A percentile compares a stretch with the other conserved stretches of the same genome.
These are phyloP conservation scores for Engystomops pustulosus DNA, from an alignment of 2,113 vertebrate species.

Conservation along the genomic window DNA sequence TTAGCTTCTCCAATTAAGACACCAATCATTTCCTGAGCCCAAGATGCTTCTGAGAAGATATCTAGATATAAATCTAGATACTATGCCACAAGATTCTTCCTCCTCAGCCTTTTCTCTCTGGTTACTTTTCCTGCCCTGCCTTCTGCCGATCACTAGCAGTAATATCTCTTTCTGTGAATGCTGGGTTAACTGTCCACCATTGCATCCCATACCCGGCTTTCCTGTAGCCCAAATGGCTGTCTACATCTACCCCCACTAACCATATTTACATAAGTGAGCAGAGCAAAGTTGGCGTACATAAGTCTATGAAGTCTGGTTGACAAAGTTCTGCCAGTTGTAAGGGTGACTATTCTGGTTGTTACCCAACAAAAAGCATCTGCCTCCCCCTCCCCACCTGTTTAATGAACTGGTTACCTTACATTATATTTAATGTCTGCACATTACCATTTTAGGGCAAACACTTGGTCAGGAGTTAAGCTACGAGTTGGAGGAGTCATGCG, in stretches of 20 bases:
- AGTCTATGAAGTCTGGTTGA: not conserved
- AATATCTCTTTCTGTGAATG: not conserved
- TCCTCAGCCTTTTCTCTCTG: not conserved
- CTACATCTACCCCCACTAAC: too few species aligned
- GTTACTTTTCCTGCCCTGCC: not conserved
- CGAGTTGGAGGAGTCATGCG: not conserved
- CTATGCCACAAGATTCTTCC: not conserved
- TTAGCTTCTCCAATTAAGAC: not conserved
- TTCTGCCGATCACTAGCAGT: not conserved
- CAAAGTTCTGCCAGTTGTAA: not conserved
- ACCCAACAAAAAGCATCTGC: not conserved
- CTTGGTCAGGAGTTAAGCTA: not conserved
- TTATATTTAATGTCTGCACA: not conserved
- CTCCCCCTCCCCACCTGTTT: not conserved
- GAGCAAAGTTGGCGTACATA: too few species aligned
- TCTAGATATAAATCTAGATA: not conserved
- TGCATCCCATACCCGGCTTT: too few species aligned
- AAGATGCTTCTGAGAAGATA: not conserved
- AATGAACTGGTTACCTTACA: not conserved
- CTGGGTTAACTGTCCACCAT: not conserved
- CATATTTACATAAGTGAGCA: too few species aligned
- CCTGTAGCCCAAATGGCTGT: not conserved
- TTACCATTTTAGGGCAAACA: conserved; percentile 26
- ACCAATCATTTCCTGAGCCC: not conserved
- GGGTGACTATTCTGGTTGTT: not conserved